Evolutionary conservation across 2,797 vertebrate species (phyloP).

Genomic region (Tauraco hartlaubi): DNA sequence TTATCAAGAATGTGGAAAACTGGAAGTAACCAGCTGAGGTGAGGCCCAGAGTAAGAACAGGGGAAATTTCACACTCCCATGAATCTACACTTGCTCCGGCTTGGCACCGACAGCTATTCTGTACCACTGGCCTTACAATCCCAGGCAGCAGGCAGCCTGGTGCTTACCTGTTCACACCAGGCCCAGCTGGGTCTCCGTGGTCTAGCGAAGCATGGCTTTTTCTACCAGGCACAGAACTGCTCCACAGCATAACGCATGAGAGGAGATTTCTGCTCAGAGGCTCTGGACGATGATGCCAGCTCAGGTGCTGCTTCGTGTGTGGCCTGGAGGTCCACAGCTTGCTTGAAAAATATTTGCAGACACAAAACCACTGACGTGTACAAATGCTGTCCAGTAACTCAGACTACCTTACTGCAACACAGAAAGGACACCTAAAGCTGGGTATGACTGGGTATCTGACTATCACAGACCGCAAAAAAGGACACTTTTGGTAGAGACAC

Average conservation of each 20-base stretch:
- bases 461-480: background rate
- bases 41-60: background rate
- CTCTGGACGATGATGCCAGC: background rate
- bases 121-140: background rate
- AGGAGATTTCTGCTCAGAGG: background rate
- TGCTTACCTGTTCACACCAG: background rate
- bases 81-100: background rate
- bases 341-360: background rate
- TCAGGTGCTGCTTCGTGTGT: background rate
- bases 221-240: background rate
- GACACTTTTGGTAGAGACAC: background rate
- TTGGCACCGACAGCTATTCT: background rate
- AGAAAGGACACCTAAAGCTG: background rate
- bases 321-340: background rate
- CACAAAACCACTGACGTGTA: fast-evolving
- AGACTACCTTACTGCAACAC: background rate
- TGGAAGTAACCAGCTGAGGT: background rate
- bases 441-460: background rate
- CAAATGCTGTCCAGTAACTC: background rate
- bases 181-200: fast-evolving
- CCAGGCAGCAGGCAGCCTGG: background rate
- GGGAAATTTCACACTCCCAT: background rate
- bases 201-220: background rate
- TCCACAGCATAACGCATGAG: background rate
- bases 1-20: background rate